Evolutionary conservation across 1,140 invertebrate species (phyloP).

Genomic region (Leptopilina clavipes): DNA sequence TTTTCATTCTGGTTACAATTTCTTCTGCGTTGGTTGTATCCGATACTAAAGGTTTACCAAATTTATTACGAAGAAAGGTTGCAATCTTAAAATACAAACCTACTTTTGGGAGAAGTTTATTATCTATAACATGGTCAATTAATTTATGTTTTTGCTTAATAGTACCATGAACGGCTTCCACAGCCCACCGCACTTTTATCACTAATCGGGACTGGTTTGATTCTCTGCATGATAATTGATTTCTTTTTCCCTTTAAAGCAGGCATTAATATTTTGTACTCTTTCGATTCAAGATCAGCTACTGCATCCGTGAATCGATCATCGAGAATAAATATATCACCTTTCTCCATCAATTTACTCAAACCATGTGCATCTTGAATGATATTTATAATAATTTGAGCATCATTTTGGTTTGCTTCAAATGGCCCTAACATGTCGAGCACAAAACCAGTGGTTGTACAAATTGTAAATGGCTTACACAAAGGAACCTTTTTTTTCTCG

Average conservation of each 20-base stretch:
- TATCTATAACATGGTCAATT: neutral
- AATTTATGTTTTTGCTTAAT: slow-evolving; percentile 47
- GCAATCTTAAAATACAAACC: neutral
- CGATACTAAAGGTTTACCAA: slow-evolving; percentile 46
- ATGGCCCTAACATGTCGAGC: slow-evolving; percentile 43
- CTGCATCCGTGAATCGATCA: slow-evolving; percentile 54
- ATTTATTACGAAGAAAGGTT: slow-evolving; percentile 40
- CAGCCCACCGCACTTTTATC: slow-evolving; percentile 57
- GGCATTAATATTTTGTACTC: slow-evolving; percentile 51
- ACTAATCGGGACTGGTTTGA: slow-evolving; percentile 54
- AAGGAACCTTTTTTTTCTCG: neutral
- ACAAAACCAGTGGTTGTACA: slow-evolving; percentile 43
- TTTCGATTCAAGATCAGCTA: slow-evolving; percentile 39
- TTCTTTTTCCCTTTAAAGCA: slow-evolving; percentile 49
- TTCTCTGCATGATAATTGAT: slow-evolving; percentile 39
- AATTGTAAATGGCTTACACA: too few species aligned
- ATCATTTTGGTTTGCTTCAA: slow-evolving; percentile 46
- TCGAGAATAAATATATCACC: too few species aligned
- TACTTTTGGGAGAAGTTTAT: neutral
- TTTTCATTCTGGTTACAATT: slow-evolving; percentile 43
- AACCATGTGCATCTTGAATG: slow-evolving; percentile 41
- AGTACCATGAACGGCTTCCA: slow-evolving; percentile 61
- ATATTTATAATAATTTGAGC: slow-evolving; percentile 45
- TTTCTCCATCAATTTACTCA: slow-evolving; percentile 39
- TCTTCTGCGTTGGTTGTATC: slow-evolving; percentile 41